Conservation (phyloP, 2,113 vertebrate species). For the Trichechus manatus region DNA sequence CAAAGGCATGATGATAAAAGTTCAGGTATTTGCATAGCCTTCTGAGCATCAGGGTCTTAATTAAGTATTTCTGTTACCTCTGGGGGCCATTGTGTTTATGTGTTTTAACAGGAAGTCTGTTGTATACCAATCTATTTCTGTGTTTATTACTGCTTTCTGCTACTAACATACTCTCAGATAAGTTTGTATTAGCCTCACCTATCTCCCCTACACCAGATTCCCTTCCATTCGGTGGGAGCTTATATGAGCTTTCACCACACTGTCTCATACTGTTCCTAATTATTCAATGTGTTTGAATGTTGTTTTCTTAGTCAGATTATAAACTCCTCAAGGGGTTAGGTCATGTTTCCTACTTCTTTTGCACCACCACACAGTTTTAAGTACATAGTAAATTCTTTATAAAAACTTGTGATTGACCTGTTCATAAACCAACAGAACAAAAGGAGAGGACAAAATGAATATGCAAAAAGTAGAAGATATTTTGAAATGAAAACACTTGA, state of each 20-base stretch:
- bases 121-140: not conserved
- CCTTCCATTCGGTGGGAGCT: not conserved
- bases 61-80: not conserved
- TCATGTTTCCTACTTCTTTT: not conserved
- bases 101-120: not conserved
- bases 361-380: not conserved
- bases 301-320: not conserved
- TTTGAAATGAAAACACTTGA: slow-evolving; percentile 22
- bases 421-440: slow-evolving; percentile 13
- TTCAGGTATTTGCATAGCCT: not conserved
- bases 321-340: not conserved
- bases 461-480: not conserved
- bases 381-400: not conserved
- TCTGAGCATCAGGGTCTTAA: not conserved
- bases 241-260: not conserved
- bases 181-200: not conserved
- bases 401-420: not conserved
- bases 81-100: not conserved
- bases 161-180: not conserved
- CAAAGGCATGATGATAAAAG: not conserved
- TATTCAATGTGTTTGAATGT: not conserved
- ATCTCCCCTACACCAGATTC: not conserved
- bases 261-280: slow-evolving; percentile 14
- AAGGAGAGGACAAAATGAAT: slow-evolving; percentile 12
- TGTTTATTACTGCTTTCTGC: not conserved